These are phyloP conservation scores for Nomada hirtipes DNA, from an alignment of 2,888 invertebrate genomes.

Conservation along the genomic window DNA sequence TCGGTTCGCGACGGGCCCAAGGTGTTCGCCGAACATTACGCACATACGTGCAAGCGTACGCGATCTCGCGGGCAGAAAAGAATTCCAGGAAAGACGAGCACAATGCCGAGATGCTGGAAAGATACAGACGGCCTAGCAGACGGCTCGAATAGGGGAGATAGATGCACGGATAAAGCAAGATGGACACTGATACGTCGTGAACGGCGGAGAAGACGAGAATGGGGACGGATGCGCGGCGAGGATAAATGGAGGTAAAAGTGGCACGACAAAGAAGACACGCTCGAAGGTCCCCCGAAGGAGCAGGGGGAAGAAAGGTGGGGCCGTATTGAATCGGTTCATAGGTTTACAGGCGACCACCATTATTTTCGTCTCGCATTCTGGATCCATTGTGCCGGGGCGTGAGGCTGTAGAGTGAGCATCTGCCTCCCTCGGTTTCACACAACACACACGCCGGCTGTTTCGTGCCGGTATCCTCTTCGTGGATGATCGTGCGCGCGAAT, in stretches of 20 bases:
- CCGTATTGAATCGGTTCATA: conserved; percentile 73
- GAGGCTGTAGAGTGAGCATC: conserved; percentile 79
- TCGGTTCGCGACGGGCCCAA: too few relatives aligned
- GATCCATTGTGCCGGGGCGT: conserved; percentile 77
- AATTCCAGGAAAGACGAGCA: conserved; percentile 40
- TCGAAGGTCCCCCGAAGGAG: conserved; percentile 42
- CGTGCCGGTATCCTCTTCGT: not conserved
- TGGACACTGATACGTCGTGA: conserved; percentile 48
- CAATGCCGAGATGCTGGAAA: conserved; percentile 40
- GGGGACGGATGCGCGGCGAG: conserved; percentile 40
- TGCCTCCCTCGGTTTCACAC: conserved; percentile 58
- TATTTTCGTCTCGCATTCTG: conserved; percentile 69
- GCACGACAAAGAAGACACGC: conserved; percentile 58
- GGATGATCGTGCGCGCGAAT: conserved; percentile 23
- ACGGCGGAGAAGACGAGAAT: conserved; percentile 38
- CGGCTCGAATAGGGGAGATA: conserved; percentile 36
- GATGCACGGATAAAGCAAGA: conserved; percentile 59
- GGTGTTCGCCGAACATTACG: not conserved
- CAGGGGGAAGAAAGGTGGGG: conserved; percentile 61
- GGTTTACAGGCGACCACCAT: conserved; percentile 74
- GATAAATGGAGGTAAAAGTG: conserved; percentile 58
- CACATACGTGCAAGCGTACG: too few relatives aligned
- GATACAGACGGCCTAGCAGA: conserved; percentile 22
- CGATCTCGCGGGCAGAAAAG: not conserved
- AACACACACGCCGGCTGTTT: not conserved